A percentile compares a stretch with the other conserved stretches of the same genome.
Evolutionary conservation across 2,797 vertebrate genomes (phyloP).

Genomic region (Fratercula arctica): DNA sequence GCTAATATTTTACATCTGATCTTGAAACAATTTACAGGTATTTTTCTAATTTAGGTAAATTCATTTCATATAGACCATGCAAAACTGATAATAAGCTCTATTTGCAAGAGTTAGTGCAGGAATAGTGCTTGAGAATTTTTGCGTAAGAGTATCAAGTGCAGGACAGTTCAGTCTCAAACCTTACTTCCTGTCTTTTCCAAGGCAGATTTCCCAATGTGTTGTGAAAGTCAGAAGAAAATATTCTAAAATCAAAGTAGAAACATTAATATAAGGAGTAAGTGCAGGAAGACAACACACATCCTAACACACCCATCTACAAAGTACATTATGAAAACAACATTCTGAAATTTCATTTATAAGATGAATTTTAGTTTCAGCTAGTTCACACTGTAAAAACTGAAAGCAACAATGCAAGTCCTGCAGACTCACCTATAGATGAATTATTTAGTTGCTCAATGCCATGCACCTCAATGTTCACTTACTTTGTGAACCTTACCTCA

Average conservation of each 20-base stretch:
- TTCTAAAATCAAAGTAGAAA: not conserved
- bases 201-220: not conserved
- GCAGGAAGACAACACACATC: not conserved
- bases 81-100: not conserved
- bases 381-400: not conserved
- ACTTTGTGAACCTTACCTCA: no score
- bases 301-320: not conserved
- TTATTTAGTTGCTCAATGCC: not conserved
- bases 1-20: not conserved
- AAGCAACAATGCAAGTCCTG: not conserved
- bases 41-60: not conserved
- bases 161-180: not conserved
- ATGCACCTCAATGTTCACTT: rapidly evolving
- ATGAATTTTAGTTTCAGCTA: not conserved
- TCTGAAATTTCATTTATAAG: not conserved
- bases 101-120: not conserved
- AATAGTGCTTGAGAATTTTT: not conserved
- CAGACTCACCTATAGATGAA: not conserved
- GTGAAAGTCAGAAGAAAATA: not conserved
- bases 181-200: not conserved
- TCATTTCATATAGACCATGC: not conserved
- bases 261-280: not conserved
- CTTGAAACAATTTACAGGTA: not conserved
- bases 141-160: not conserved
- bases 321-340: not conserved